Evolutionary conservation across 2,797 vertebrate genomes (phyloP).

Genomic region (Microhierax caerulescens): DNA sequence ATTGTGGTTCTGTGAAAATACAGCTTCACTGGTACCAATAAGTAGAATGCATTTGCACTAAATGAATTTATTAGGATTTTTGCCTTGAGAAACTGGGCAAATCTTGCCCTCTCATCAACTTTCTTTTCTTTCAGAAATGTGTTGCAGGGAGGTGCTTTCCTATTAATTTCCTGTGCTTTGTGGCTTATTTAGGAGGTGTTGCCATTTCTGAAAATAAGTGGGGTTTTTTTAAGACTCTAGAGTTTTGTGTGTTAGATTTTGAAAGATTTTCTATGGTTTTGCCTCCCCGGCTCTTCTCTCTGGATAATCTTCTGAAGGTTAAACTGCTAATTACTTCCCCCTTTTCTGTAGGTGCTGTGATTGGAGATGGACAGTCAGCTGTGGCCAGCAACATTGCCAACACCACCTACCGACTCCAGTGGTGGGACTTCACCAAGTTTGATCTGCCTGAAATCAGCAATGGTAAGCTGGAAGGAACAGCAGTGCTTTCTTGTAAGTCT

Average conservation of each 20-base stretch:
- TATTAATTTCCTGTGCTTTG: conserved; percentile 19
- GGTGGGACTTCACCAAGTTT: conserved; percentile 99
- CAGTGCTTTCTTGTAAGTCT: background rate
- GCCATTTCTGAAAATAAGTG: conserved; percentile 4
- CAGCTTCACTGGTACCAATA: background rate
- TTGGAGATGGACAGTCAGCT: conserved; percentile 96
- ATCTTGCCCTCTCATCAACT: background rate
- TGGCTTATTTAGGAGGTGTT: background rate
- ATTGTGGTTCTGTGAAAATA: background rate
- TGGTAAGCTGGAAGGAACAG: conserved; percentile 76
- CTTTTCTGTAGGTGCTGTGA: conserved; percentile 87
- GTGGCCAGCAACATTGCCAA: conserved; percentile 99
- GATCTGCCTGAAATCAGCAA: conserved; percentile 99
- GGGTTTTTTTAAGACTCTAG: background rate
- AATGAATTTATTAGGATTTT: background rate
- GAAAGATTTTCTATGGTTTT: background rate
- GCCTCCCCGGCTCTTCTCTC: background rate
- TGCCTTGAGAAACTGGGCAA: background rate
- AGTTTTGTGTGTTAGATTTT: background rate
- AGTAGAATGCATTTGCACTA: background rate
- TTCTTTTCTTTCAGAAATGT: conserved; percentile 1
- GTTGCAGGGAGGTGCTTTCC: background rate
- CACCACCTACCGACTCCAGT: conserved; percentile 97
- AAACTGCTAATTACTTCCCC: background rate
- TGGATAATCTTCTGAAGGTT: background rate